Conservation (phyloP, 2,113 vertebrate genomes). For the Rattus rattus region DNA sequence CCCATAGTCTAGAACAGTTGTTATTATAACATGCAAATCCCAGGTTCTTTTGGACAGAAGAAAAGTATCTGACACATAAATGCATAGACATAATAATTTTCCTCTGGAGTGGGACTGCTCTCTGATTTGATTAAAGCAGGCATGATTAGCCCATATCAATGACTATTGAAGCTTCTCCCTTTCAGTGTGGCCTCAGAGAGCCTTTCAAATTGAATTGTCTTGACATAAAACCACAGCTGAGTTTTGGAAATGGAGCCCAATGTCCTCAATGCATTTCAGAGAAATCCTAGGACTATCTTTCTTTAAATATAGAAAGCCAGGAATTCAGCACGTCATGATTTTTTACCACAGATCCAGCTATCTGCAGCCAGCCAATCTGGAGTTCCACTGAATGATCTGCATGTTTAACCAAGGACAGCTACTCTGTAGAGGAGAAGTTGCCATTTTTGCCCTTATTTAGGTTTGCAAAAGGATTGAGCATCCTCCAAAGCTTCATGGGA, state of each 20-base stretch:
- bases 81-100: slow-evolving; percentile 62
- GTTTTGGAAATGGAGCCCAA: slow-evolving; percentile 53
- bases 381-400: background rate
- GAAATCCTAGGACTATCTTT: background rate
- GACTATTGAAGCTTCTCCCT: slow-evolving; percentile 25
- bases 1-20: background rate
- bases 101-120: slow-evolving; percentile 25
- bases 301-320: background rate
- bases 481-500: background rate
- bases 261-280: background rate
- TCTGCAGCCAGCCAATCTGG: background rate
- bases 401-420: slow-evolving; percentile 7
- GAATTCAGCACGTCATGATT: background rate
- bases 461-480: background rate
- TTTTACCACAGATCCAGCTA: background rate
- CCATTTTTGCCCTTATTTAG: background rate
- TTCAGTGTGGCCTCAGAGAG: slow-evolving; percentile 36
- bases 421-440: background rate
- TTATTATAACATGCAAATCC: background rate
- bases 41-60: slow-evolving; percentile 16
- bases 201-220: slow-evolving; percentile 30
- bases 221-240: slow-evolving; percentile 46
- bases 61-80: slow-evolving; percentile 52
- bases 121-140: slow-evolving; percentile 63
- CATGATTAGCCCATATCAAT: slow-evolving; percentile 34